Conservation (phyloP, 2,797 vertebrate species). For the Lemur catta region DNA sequence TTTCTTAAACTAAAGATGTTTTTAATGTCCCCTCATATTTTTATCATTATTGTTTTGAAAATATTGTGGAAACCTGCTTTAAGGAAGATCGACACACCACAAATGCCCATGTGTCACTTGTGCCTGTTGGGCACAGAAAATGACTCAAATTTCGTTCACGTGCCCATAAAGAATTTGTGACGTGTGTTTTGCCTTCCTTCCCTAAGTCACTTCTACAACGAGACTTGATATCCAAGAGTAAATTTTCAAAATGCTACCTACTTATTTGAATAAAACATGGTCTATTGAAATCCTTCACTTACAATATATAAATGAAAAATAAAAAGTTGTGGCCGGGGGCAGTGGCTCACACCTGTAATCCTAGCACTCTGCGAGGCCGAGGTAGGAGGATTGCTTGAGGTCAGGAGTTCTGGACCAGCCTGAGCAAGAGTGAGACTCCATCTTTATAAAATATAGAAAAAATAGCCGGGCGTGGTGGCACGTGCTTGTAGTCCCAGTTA, state of each 20-base stretch:
- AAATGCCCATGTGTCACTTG: not conserved
- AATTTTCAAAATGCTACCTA: not conserved
- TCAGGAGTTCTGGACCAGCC: not conserved
- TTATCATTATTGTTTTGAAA: constrained; percentile 19
- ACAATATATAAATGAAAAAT: not conserved
- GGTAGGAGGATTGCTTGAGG: not conserved
- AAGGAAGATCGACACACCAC: not conserved
- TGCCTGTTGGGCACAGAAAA: not conserved
- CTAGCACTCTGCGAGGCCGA: not conserved
- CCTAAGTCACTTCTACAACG: not conserved
- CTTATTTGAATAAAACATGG: not conserved
- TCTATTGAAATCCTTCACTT: not conserved
- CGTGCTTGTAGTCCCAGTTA: not conserved
- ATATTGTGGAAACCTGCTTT: not conserved
- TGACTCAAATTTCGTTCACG: not conserved
- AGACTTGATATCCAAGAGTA: not conserved
- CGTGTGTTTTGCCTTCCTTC: not conserved
- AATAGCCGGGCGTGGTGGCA: not conserved
- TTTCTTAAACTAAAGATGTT: constrained; percentile 22
- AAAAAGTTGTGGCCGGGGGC: not conserved
- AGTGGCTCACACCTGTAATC: not conserved
- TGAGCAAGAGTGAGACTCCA: too few relatives aligned
- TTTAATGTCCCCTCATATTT: not conserved
- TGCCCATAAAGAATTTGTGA: not conserved
- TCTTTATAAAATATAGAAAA: too few relatives aligned